Percentiles rank a stretch among this genome's conserved stretches.
Conservation (phyloP, 2,113 vertebrate species). For the Lophochroa leadbeateri region DNA sequence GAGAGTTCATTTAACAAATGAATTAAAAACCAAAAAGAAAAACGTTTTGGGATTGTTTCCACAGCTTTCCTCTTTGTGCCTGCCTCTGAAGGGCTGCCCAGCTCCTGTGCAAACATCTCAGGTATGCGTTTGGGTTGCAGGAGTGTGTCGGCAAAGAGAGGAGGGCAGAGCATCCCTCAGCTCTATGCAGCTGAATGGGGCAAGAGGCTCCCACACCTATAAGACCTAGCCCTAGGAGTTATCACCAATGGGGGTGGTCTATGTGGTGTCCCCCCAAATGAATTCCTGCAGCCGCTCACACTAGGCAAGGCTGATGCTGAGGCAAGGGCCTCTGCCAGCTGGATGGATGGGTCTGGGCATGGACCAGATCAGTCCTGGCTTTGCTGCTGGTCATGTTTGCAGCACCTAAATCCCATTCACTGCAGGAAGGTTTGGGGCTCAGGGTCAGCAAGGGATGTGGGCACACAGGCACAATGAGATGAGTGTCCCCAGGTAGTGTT, state of each 20-base stretch:
- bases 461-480: fast-evolving
- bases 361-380: fast-evolving
- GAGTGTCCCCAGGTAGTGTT: fast-evolving
- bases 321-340: background rate
- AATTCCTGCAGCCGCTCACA: background rate
- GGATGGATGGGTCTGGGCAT: background rate
- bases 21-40: background rate
- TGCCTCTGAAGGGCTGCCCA: background rate
- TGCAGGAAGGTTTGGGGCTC: background rate
- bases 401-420: background rate
- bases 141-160: background rate
- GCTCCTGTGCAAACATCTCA: background rate
- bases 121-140: fast-evolving
- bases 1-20: background rate
- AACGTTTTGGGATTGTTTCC: background rate
- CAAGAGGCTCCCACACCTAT: background rate
- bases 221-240: fast-evolving
- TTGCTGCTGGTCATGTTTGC: background rate
- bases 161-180: background rate
- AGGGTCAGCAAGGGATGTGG: fast-evolving
- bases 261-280: background rate
- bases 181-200: fast-evolving
- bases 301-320: fast-evolving
- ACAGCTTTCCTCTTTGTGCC: background rate
- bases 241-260: fast-evolving